These are phyloP conservation scores for Lypha dubia DNA, from an alignment of 2,888 invertebrate genomes.

Conservation along the genomic window DNA sequence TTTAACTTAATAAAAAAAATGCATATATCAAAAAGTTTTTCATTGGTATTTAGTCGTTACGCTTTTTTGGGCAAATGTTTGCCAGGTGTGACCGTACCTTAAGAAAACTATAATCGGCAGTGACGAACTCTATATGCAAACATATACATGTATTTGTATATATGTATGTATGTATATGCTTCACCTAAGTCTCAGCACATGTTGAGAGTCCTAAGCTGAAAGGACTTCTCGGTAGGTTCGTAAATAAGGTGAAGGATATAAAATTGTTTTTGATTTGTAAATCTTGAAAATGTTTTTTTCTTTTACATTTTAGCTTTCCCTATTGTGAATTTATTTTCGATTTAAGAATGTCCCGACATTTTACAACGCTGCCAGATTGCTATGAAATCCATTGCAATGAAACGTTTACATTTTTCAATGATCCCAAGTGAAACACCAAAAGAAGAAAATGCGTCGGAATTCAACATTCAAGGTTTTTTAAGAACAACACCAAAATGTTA, in stretches of 20 bases:
- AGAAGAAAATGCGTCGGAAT: background rate
- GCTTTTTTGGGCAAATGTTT: too few species aligned
- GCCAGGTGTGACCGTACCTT: too few species aligned
- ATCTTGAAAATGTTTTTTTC: constrained; percentile 10
- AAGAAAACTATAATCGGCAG: background rate
- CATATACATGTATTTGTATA: too few species aligned
- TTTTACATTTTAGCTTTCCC: constrained; percentile 77
- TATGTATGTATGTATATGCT: background rate
- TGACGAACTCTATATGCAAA: too few species aligned
- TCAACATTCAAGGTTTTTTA: constrained; percentile 13
- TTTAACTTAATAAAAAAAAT: too few species aligned
- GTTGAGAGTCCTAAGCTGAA: too few species aligned
- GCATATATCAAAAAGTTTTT: too few species aligned
- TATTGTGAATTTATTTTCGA: constrained; percentile 82
- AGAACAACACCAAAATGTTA: constrained; percentile 21
- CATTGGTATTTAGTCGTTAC: too few species aligned
- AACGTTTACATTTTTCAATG: constrained; percentile 78
- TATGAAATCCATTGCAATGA: constrained; percentile 81
- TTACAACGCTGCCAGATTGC: constrained; percentile 81
- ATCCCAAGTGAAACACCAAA: constrained; percentile 59
- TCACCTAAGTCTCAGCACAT: too few species aligned
- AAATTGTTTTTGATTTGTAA: background rate
- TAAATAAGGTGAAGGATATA: background rate
- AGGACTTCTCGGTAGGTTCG: too few species aligned
- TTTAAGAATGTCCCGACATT: constrained; percentile 81